phyloP scores from a whole-genome alignment of 2,888 invertebrate species.

The Torymus aiolomorphi region DNA sequence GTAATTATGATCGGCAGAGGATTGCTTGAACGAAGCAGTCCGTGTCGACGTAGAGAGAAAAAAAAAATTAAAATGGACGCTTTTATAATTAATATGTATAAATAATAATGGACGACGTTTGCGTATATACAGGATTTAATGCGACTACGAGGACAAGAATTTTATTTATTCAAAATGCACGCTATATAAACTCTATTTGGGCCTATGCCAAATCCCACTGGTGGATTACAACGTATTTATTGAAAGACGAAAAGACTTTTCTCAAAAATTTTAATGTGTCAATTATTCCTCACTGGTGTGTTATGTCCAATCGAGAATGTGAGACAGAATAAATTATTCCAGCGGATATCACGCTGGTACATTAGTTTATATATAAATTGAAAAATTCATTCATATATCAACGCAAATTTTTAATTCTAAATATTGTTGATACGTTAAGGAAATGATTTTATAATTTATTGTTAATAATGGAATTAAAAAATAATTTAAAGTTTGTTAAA shows the following conservation, averaged over 20 bases:
- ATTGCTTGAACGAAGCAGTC: constrained; percentile 14
- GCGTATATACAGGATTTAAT: constrained; percentile 44
- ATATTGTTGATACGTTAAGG: constrained; percentile 28
- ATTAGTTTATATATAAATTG: constrained; percentile 38
- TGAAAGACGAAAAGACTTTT: constrained; percentile 52
- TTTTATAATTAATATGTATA: constrained; percentile 57
- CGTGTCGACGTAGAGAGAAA: constrained; percentile 32
- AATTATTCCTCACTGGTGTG: constrained; percentile 56
- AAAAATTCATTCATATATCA: constrained; percentile 34
- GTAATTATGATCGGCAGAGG: constrained; percentile 31
- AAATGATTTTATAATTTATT: constrained; percentile 21
- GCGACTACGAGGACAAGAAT: constrained; percentile 38
- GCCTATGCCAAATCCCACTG: constrained; percentile 44
- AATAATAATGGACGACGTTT: constrained; percentile 50
- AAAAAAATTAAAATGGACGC: constrained; percentile 45
- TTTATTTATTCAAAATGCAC: constrained; percentile 42
- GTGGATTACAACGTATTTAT: constrained; percentile 47
- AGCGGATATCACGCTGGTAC: constrained; percentile 14
- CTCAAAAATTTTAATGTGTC: constrained; percentile 57
- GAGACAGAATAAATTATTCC: constrained; percentile 39
- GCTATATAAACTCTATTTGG: constrained; percentile 49
- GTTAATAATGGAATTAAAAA: constrained; percentile 13
- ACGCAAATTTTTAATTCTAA: constrained; percentile 27
- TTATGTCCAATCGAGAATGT: constrained; percentile 52
- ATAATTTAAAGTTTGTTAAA: constrained; percentile 29